These are phyloP conservation scores for Charadrius vociferus DNA, from an alignment of 2,113 vertebrate species.

Conservation along the genomic window DNA sequence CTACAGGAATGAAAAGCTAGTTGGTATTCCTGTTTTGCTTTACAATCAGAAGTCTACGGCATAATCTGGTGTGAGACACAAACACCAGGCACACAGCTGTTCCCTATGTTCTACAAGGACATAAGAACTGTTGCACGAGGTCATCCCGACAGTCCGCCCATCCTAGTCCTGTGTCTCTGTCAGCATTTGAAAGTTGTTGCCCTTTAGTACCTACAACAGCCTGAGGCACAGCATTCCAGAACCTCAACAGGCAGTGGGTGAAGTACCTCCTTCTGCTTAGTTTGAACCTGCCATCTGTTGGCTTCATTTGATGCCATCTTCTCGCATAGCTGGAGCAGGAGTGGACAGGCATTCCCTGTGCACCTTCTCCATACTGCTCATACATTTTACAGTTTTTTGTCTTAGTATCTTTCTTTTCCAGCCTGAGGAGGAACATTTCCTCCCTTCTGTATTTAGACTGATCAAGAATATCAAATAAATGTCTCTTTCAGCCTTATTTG, in stretches of 20 bases:
- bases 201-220: neutral
- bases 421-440: neutral
- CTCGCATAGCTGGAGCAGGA: neutral
- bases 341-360: neutral
- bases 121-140: fast-evolving
- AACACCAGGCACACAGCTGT: neutral
- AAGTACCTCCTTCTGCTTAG: neutral
- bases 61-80: neutral
- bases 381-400: neutral
- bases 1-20: neutral
- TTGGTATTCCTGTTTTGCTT: neutral
- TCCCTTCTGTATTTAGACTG: neutral
- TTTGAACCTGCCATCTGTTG: neutral
- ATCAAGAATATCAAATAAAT: neutral
- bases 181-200: neutral
- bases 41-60: neutral
- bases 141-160: neutral
- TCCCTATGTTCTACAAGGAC: neutral
- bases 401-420: neutral
- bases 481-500: neutral
- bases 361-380: neutral
- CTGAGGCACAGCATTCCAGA: fast-evolving
- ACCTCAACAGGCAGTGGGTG: neutral
- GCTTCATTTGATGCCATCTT: neutral
- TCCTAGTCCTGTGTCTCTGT: neutral